Base-by-base conservation (phyloP, 1,140 invertebrate species). In the Cydia amplana region DNA sequence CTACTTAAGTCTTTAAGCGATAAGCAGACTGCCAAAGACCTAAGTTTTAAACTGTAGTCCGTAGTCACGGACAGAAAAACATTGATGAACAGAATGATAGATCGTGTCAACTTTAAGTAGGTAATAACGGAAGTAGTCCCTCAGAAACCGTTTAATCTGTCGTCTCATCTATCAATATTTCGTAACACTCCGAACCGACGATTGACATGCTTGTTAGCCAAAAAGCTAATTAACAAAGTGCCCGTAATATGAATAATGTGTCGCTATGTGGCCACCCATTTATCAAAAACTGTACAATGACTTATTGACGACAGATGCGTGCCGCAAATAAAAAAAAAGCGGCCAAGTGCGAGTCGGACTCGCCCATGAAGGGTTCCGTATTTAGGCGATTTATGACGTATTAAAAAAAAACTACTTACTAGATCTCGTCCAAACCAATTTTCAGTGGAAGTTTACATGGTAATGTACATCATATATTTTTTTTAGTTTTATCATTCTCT, bases 291-390 rank as follows among this genome's bases (percentile, higher is more conserved):
- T 43, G 65, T 43, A 70, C n/a, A 70, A 70, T 70, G 65, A 70
- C 65, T 70, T 70, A 70, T 70, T 70, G 32, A 43, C 65, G 65
- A 70, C 65, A 70, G 65, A 70, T 70, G 65, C 32, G 65, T 70
- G 65, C 65, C 65, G 32, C 65, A 70, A 36, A 70, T 70, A 70
- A 70, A 70, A 67, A 64, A 65, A 65, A 70, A n/a, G n/a, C n/a
- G n/a, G n/a, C n/a, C n/a, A n/a, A n/a, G n/a, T n/a, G n/a, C n/a
- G n/a, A n/a, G n/a, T n/a, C n/a, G n/a, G n/a, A n/a, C n/a, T n/a
- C n/a, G n/a, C n/a, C n/a, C n/a, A n/a, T n/a, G n/a, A n/a, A n/a
- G n/a, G n/a, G n/a, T n/a, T n/a, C n/a, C n/a, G n/a, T n/a, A n/a
- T n/a, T n/a, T n/a, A n/a, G n/a, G n/a, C n/a, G n/a, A n/a, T n/a